These are phyloP conservation scores for Schizopygopsis malacanthus DNA, from an alignment of 2,797 vertebrate genomes.

Conservation along the genomic window DNA sequence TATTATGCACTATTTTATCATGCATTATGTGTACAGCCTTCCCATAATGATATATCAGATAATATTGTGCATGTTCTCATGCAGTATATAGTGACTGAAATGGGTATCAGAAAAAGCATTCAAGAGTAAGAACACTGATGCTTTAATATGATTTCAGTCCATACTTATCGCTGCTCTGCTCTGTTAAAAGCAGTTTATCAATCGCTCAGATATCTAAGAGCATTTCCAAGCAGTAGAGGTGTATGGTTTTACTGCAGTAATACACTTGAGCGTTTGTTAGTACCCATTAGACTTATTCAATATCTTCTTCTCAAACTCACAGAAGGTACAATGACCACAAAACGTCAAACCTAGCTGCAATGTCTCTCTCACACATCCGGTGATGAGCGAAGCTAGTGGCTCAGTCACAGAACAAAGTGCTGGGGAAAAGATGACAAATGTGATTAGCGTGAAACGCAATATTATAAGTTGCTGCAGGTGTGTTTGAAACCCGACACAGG, in stretches of 20 bases:
- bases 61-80: neutral
- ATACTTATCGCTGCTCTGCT: neutral
- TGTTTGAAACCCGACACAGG: constrained; percentile 46
- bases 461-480: constrained; percentile 47
- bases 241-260: constrained; percentile 40
- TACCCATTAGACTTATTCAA: constrained; percentile 25
- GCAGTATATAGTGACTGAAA: neutral
- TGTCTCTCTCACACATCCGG: constrained; percentile 7
- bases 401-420: constrained; percentile 36
- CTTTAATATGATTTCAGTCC: constrained; percentile 29
- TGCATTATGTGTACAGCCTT: neutral
- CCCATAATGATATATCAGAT: neutral
- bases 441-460: constrained; percentile 55
- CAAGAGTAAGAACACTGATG: neutral
- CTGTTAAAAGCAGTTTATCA: constrained; percentile 31
- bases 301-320: constrained; percentile 25
- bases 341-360: neutral
- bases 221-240: constrained; percentile 36
- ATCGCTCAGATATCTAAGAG: constrained; percentile 36
- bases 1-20: neutral
- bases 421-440: constrained; percentile 48
- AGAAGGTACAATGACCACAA: constrained; percentile 28
- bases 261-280: constrained; percentile 28
- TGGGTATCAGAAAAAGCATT: neutral
- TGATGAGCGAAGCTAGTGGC: neutral